A percentile compares a stretch with the other conserved stretches of the same genome.
Conservation (phyloP, 2,113 vertebrate genomes). For the Platichthys flesus region DNA sequence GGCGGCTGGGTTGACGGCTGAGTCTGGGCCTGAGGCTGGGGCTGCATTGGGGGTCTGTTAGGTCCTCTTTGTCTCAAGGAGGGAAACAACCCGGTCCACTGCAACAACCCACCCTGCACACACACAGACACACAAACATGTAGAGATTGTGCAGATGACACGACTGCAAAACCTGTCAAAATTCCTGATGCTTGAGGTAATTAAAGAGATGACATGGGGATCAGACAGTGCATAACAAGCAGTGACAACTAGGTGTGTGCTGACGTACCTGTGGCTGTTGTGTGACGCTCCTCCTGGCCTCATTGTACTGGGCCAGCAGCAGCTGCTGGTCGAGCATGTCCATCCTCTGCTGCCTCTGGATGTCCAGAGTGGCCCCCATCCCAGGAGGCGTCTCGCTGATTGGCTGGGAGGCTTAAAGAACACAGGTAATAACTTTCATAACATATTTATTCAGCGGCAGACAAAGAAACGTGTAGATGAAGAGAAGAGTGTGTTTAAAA, state of each 20-base stretch:
- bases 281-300: constrained; percentile 84
- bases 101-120: constrained; percentile 86
- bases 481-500: not conserved
- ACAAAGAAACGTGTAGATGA: not conserved
- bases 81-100: constrained; percentile 93
- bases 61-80: constrained; percentile 87
- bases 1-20: constrained; percentile 67
- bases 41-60: constrained; percentile 72
- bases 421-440: not conserved
- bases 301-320: constrained; percentile 91
- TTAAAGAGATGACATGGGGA: no score
- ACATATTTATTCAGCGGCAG: not conserved
- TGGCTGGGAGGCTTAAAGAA: constrained; percentile 81
- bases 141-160: not conserved
- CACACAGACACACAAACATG: constrained; percentile 10
- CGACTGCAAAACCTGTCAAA: not conserved
- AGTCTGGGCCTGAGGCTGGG: constrained; percentile 76
- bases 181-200: not conserved
- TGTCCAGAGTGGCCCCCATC: constrained; percentile 96
- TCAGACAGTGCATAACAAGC: not conserved
- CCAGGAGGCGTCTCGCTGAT: constrained; percentile 86
- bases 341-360: constrained; percentile 96
- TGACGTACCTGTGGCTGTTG: constrained; percentile 83
- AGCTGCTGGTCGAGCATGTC: constrained; percentile 94
- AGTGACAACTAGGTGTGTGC: not conserved